Evolutionary conservation across 2,888 invertebrate species (phyloP).

Genomic region (Lycia hirtaria): DNA sequence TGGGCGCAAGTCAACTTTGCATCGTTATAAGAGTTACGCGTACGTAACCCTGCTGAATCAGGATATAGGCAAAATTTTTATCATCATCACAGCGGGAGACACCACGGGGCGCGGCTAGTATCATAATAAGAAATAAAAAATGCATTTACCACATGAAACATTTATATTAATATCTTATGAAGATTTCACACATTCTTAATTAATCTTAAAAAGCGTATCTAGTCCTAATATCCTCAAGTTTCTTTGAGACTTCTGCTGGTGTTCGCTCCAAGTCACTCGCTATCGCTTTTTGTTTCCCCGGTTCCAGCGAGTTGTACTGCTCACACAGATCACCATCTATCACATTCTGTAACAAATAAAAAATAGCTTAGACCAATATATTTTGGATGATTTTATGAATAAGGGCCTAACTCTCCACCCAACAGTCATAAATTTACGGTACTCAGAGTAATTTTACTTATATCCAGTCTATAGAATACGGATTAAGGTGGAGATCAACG

Average conservation of each 20-base stretch:
- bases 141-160: conserved; percentile 17
- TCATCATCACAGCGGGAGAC: neutral
- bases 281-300: conserved; percentile 96
- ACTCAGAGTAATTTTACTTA: no score
- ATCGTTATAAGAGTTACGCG: no score
- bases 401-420: no score
- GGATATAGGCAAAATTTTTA: no score
- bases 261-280: conserved; percentile 97
- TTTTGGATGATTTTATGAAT: no score
- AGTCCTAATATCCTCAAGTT: conserved; percentile 99
- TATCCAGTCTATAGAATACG: no score
- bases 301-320: conserved; percentile 98
- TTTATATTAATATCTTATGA: conserved; percentile 29
- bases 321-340: conserved; percentile 99
- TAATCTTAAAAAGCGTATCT: conserved; percentile 97
- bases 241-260: conserved; percentile 98
- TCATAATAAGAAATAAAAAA: conserved; percentile 2
- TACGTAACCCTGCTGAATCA: no score
- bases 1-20: no score
- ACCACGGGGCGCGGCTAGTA: no score
- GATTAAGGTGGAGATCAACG: no score
- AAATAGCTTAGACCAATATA: neutral
- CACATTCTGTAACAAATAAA: conserved; percentile 90
- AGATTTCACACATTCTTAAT: conserved; percentile 1
- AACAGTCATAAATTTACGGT: no score